phyloP scores from a whole-genome alignment of 2,888 invertebrate genomes.

The Cheilosia scutellata region DNA sequence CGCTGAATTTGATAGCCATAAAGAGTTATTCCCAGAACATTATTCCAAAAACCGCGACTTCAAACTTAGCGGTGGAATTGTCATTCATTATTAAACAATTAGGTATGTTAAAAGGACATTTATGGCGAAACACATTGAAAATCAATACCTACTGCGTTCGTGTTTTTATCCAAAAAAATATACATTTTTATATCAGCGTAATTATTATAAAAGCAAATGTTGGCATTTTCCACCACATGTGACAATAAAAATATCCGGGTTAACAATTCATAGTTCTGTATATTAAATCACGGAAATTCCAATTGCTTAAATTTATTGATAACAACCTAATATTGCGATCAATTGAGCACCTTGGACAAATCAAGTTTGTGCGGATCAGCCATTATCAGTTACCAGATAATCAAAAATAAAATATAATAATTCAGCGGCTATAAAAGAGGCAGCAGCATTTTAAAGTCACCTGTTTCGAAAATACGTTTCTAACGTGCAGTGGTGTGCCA shows the following conservation, averaged over 20 bases:
- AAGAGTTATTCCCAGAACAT: too few species aligned
- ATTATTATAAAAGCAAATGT: not conserved
- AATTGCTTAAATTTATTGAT: conserved; percentile 47
- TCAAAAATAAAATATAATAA: conserved; percentile 58
- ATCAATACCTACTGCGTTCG: too few species aligned
- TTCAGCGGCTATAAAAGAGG: conserved; percentile 78
- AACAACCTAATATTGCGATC: conserved; percentile 52
- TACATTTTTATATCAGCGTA: not conserved
- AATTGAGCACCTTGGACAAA: conserved; percentile 31
- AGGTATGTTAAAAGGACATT: too few species aligned
- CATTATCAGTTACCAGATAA: conserved; percentile 65
- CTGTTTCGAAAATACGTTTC: conserved; percentile 73
- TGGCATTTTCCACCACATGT: conserved; percentile 13
- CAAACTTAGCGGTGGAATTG: too few species aligned
- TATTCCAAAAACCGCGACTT: too few species aligned
- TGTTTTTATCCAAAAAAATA: too few species aligned
- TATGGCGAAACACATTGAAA: too few species aligned
- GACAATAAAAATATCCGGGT: conserved; percentile 38
- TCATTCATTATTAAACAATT: too few species aligned
- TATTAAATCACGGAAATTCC: conserved; percentile 65
- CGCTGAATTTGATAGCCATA: too few species aligned
- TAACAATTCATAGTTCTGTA: conserved; percentile 32
- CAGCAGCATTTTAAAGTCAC: conserved; percentile 49
- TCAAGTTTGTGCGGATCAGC: conserved; percentile 44
- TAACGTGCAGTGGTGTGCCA: conserved; percentile 21